phyloP scores from a whole-genome alignment of 2,113 vertebrate genomes.

The Pluvianellus socialis region DNA sequence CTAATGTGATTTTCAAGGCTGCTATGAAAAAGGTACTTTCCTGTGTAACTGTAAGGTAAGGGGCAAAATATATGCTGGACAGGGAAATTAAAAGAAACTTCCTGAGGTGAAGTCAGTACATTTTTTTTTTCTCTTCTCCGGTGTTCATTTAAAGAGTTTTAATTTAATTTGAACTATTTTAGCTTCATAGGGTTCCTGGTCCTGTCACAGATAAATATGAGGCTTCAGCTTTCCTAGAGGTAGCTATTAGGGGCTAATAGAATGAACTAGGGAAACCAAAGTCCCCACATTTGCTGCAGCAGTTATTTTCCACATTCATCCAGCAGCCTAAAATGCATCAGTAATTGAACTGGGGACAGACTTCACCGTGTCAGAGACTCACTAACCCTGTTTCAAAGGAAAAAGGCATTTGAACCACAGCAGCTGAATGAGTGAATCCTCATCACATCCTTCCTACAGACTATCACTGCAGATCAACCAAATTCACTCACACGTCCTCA shows the following conservation, averaged over 20 bases:
- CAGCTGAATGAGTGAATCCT: not conserved
- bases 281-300: not conserved
- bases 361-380: not conserved
- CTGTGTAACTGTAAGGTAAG: not conserved
- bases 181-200: not conserved
- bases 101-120: not conserved
- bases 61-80: not conserved
- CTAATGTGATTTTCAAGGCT: not conserved
- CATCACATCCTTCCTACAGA: not conserved
- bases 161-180: not conserved
- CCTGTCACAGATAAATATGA: not conserved
- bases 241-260: not conserved
- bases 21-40: not conserved
- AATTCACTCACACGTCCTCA: not conserved
- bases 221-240: not conserved
- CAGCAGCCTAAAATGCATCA: not conserved
- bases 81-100: not conserved
- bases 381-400: not conserved
- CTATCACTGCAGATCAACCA: not conserved
- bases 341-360: not conserved
- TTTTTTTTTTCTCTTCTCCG: conserved; percentile 2
- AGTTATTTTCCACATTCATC: not conserved
- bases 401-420: not conserved
- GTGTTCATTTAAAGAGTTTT: not conserved
- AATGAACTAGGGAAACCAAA: not conserved